A percentile compares a stretch with the other conserved stretches of the same genome.
These are phyloP conservation scores for Pterocles orientalis DNA, from an alignment of 2,113 vertebrate genomes.

Conservation along the genomic window DNA sequence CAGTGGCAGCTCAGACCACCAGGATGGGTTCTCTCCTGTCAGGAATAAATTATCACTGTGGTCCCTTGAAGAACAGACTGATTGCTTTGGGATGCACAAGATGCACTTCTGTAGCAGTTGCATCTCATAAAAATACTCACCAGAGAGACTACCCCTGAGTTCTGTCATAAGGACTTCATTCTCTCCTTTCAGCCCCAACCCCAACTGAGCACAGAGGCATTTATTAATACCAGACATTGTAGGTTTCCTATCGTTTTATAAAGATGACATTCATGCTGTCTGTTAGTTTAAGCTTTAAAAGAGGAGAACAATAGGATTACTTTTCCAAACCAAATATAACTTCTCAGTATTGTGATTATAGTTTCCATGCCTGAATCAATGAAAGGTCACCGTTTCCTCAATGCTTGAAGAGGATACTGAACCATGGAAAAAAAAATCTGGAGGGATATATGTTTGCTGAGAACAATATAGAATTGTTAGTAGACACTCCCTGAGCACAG, in stretches of 20 bases:
- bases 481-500: not conserved
- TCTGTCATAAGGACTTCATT: conserved; percentile 47
- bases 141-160: not conserved
- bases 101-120: not conserved
- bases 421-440: not conserved
- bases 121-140: conserved; percentile 30
- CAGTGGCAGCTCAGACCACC: not conserved
- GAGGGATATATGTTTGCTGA: not conserved
- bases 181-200: conserved; percentile 5
- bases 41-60: not conserved
- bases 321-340: conserved; percentile 64
- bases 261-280: conserved; percentile 61
- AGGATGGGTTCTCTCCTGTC: not conserved
- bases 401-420: not conserved
- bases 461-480: conserved; percentile 59
- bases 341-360: conserved; percentile 31
- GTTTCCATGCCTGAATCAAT: conserved; percentile 52
- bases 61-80: not conserved
- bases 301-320: conserved; percentile 54
- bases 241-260: conserved; percentile 43
- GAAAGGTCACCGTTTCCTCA: conserved; percentile 26
- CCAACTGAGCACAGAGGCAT: not conserved
- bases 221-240: conserved; percentile 60
- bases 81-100: not conserved
- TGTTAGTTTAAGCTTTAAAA: conserved; percentile 60